Conservation (phyloP, 2,797 vertebrate species). For the Crypturellus tataupa region DNA sequence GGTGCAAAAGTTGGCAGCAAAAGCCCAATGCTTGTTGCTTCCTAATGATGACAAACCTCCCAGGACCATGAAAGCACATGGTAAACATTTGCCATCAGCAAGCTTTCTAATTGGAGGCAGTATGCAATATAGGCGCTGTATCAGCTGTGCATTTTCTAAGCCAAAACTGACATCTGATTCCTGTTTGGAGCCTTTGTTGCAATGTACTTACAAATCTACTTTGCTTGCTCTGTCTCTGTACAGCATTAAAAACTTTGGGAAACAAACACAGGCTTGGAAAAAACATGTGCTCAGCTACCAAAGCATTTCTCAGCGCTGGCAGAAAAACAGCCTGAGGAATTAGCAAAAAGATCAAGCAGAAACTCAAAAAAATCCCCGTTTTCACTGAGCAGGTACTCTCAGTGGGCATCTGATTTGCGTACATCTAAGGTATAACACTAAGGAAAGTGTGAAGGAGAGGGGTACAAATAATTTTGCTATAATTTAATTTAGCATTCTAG, state of each 20-base stretch:
- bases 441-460: background rate
- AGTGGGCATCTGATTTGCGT: background rate
- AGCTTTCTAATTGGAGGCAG: background rate
- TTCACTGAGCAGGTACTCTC: constrained; percentile 15
- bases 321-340: constrained; percentile 4
- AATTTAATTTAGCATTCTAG: background rate
- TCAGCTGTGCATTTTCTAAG: background rate
- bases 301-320: constrained; percentile 15
- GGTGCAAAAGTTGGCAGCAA: background rate
- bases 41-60: background rate
- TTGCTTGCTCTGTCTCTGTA: background rate
- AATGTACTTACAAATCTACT: background rate
- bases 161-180: constrained; percentile 51
- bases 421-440: background rate
- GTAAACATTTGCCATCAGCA: background rate
- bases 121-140: background rate
- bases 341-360: constrained; percentile 16
- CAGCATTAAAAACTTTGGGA: constrained; percentile 10
- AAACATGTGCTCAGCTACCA: constrained; percentile 4
- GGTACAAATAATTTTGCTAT: background rate
- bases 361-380: constrained; percentile 4
- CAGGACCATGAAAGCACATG: background rate
- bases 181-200: background rate
- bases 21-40: background rate
- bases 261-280: constrained; percentile 37